A percentile compares a stretch with the other conserved stretches of the same genome.
Conservation (phyloP, 2,113 vertebrate genomes). For the Nicator chloris region DNA sequence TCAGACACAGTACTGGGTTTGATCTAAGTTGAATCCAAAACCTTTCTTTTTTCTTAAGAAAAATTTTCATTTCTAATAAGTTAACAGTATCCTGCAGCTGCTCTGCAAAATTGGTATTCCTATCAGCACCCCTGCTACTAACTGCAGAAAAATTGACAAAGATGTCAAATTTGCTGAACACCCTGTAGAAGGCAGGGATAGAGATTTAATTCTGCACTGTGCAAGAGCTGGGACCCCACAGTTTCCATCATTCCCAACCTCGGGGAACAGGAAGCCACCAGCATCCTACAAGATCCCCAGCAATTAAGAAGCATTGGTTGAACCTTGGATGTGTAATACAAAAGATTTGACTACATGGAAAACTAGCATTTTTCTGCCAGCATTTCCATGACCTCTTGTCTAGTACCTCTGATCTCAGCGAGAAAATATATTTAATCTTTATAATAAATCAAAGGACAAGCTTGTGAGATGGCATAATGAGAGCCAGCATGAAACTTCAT, state of each 20-base stretch:
- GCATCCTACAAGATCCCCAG: neutral
- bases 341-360: neutral
- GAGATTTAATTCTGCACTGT: neutral
- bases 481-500: conserved; percentile 36
- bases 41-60: neutral
- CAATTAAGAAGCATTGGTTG: neutral
- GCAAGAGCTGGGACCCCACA: neutral
- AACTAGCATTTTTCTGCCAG: neutral
- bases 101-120: conserved; percentile 10
- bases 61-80: neutral
- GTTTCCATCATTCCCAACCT: neutral
- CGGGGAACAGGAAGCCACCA: neutral
- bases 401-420: neutral
- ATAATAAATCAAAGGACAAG: conserved; percentile 25
- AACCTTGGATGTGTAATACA: neutral
- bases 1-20: neutral
- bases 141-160: conserved; percentile 9
- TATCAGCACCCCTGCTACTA: neutral
- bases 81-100: neutral
- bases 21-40: neutral
- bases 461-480: conserved; percentile 34
- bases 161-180: neutral
- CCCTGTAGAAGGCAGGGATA: neutral
- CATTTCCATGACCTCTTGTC: neutral
- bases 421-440: conserved; percentile 39